Base-by-base conservation (phyloP, 2,113 vertebrate genomes). In the Deroptyus accipitrinus region DNA sequence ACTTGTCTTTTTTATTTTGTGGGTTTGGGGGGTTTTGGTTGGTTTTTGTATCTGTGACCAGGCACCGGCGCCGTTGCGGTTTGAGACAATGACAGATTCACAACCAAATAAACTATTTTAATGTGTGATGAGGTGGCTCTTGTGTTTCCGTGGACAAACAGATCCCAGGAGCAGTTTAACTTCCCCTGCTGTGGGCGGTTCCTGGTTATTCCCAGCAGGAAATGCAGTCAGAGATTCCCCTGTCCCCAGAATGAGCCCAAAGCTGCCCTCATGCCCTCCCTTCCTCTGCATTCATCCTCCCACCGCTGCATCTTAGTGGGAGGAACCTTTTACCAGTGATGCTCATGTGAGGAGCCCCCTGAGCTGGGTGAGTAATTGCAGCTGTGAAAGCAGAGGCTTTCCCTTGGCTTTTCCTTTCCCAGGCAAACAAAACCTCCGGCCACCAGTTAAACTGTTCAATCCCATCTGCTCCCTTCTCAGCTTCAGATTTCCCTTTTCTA, bases 41-140 rank as follows among this genome's bases (percentile, higher is more conserved):
- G 68, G 63, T 48, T 95, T 97, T 97, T 94, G 92, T 98, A 97
- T 97, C 57, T 97, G 97, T 98, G 96, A 98, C 90, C 91, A 97
- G 94, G 95, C 96, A 95, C 95, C 96, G 94, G 97, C 97, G 96
- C 97, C 75, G 76, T 97, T 98, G 98, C 95, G 77, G 96, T 97
- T 97, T 94, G 89, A 97, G 88, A 96, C 15, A 2, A 93, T 92
- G 91, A 97, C 83, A 78, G 92, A 95, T 96, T 97, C 89, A 92
- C 97, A 98, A 97, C 94, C 96, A 95, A 98, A 98, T 98, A 98
- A 98, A 98, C 96, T 98, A 98, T 98, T 98, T 98, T 98, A 97
- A 94, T 66, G 98, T 98, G 97, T 96, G 98, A 90, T 19, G 80
- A 70, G 14, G 37, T 19, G 78, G 57, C 70, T 94, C 80, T 46